Conservation (phyloP, 2,888 invertebrate genomes). For the Aphodius sticticus region DNA sequence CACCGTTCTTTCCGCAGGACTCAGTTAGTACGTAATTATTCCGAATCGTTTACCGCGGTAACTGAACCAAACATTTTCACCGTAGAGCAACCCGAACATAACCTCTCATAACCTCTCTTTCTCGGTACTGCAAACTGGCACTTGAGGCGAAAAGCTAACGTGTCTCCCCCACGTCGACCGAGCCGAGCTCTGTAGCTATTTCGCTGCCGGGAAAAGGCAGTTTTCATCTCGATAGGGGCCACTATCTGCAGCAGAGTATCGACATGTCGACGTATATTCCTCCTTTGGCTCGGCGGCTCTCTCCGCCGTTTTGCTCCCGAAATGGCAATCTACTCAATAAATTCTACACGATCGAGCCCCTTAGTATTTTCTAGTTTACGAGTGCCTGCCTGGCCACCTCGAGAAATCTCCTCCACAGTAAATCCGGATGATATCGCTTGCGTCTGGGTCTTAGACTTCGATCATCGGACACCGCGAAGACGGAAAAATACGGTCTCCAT, state of each 20-base stretch:
- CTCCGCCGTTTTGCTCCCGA: not conserved
- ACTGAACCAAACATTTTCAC: not conserved
- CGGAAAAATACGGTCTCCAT: not conserved
- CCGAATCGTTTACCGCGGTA: not conserved
- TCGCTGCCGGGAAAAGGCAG: not conserved
- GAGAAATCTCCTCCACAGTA: not conserved
- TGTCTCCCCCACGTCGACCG: not conserved
- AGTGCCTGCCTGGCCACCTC: not conserved
- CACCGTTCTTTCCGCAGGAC: not conserved
- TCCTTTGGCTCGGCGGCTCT: not conserved
- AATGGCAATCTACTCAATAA: slow-evolving; percentile 4
- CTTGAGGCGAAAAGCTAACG: not conserved
- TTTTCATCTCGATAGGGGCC: not conserved
- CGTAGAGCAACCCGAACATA: not conserved
- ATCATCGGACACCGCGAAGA: not conserved
- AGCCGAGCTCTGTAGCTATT: not conserved
- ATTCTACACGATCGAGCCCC: not conserved
- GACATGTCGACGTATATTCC: not conserved
- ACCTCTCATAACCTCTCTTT: not conserved
- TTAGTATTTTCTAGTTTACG: slow-evolving; percentile 4
- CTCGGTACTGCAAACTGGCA: not conserved
- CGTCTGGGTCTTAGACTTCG: not conserved
- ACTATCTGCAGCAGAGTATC: not conserved
- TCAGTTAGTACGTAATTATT: not conserved
- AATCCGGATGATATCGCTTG: not conserved